Evolutionary conservation across 1,140 invertebrate species (phyloP).

Genomic region (Drosophila pachea): DNA sequence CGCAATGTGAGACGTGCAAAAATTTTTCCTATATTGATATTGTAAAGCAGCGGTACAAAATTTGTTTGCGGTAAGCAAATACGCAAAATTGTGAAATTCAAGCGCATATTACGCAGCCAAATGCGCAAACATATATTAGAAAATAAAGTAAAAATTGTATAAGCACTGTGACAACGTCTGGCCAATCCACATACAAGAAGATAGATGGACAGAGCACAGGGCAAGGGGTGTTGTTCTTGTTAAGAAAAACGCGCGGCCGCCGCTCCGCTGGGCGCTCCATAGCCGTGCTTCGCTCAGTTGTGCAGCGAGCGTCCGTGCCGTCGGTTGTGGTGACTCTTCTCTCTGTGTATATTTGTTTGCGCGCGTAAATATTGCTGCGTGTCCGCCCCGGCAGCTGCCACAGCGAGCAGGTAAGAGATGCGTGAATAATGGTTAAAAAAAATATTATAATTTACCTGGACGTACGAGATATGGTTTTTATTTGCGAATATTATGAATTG

Average conservation of each 20-base stretch:
- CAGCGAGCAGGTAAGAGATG: constrained; percentile 41
- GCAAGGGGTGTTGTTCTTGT: constrained; percentile 55
- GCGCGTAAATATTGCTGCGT: constrained; percentile 65
- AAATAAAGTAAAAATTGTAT: constrained; percentile 63
- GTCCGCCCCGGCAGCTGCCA: constrained; percentile 42
- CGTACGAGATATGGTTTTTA: constrained; percentile 3
- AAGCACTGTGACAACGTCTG: constrained; percentile 49
- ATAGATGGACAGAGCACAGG: constrained; percentile 27
- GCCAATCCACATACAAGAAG: constrained; percentile 23
- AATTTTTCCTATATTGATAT: constrained; percentile 55
- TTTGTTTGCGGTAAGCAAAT: constrained; percentile 25
- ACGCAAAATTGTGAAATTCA: constrained; percentile 49
- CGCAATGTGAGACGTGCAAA: constrained; percentile 56
- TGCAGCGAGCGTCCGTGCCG: constrained; percentile 71
- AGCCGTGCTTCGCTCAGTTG: constrained; percentile 61
- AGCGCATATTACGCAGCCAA: constrained; percentile 32
- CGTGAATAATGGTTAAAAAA: constrained; percentile 27
- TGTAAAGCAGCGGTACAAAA: constrained; percentile 42
- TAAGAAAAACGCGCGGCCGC: constrained; percentile 56
- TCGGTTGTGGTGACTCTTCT: constrained; percentile 56
- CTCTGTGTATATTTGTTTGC: constrained; percentile 46
- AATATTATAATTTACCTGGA: constrained; percentile 4
- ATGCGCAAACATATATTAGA: constrained; percentile 41
- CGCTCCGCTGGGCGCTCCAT: constrained; percentile 63
- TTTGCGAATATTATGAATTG: constrained; percentile 7